Conservation (phyloP, 37 sponge, comb jelly and placozoan species). For the Oopsacas minuta region DNA sequence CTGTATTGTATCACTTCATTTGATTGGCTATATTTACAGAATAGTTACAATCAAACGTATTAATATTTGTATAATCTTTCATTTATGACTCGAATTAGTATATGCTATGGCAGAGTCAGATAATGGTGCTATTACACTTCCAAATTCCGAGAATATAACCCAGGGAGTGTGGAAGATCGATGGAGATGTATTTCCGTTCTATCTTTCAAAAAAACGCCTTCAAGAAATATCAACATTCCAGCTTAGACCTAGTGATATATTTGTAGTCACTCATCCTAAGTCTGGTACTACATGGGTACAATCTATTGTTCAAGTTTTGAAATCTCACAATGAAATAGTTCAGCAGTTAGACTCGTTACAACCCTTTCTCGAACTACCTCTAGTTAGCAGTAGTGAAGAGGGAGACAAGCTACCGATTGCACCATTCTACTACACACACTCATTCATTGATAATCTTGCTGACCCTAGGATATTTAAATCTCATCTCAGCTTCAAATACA, state of each 20-base stretch:
- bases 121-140: not conserved
- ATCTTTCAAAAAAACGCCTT: not conserved
- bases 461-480: not conserved
- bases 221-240: not conserved
- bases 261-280: conserved; percentile 4
- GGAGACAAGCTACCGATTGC: not conserved
- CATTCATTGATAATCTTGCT: not conserved
- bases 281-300: not conserved
- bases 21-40: not conserved
- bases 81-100: too few species aligned
- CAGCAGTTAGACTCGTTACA: not conserved
- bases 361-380: not conserved
- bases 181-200: not conserved
- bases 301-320: not conserved
- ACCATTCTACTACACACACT: not conserved
- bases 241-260: not conserved
- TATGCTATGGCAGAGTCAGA: not conserved
- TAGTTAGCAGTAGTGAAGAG: not conserved
- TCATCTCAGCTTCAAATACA: not conserved
- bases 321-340: not conserved
- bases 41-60: too few species aligned
- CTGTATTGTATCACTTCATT: not conserved
- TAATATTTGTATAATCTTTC: too few species aligned
- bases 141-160: not conserved
- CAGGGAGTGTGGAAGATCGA: not conserved